Conservation (phyloP, 2,888 invertebrate genomes). For the Trachelus troglodyta region DNA sequence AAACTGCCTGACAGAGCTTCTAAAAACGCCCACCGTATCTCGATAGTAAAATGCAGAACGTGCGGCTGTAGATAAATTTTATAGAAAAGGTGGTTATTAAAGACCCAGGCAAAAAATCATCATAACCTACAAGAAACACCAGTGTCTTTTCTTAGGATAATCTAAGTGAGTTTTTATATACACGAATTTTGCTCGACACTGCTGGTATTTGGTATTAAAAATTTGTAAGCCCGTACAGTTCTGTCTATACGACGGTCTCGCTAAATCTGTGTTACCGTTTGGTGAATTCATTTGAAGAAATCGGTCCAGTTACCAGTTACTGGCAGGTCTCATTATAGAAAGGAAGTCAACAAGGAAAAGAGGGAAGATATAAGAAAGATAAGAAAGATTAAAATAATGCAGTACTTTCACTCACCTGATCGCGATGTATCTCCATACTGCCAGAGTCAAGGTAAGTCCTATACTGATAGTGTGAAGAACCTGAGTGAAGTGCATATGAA, state of each 20-base stretch:
- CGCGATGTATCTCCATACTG: constrained; percentile 88
- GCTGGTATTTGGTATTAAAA: not conserved
- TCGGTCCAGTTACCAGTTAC: not conserved
- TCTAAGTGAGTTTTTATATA: not conserved
- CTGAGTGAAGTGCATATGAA: constrained; percentile 85
- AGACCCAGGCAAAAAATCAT: not conserved
- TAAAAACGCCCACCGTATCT: not conserved
- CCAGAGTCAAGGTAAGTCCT: constrained; percentile 82
- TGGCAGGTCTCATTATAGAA: not conserved
- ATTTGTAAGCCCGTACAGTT: not conserved
- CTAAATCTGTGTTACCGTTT: too few relatives aligned
- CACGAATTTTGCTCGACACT: not conserved
- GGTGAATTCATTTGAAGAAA: not conserved
- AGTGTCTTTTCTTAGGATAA: not conserved
- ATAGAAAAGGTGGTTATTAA: not conserved
- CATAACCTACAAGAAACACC: not conserved
- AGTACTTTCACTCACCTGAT: constrained; percentile 75
- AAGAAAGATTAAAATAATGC: not conserved
- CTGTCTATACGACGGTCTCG: too few relatives aligned
- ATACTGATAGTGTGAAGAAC: constrained; percentile 87
- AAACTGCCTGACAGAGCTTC: not conserved
- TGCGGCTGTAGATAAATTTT: not conserved
- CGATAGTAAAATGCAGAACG: not conserved
- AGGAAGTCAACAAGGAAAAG: too few relatives aligned
- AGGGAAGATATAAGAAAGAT: not conserved